Percentiles rank a stretch among this genome's conserved stretches.
Conservation (phyloP, 2,888 invertebrate genomes). For the Lacanobia oleracea region DNA sequence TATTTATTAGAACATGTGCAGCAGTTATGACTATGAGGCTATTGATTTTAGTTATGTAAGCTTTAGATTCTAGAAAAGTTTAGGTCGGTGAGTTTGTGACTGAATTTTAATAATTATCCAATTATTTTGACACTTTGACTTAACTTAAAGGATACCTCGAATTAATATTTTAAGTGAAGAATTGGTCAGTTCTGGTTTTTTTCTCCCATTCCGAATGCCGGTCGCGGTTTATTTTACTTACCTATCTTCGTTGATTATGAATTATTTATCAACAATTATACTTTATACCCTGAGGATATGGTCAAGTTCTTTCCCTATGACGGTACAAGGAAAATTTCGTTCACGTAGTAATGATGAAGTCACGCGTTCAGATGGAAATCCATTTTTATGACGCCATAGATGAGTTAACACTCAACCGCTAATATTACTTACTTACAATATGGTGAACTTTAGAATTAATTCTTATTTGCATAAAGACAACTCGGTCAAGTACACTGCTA, state of each 20-base stretch:
- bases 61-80: slow-evolving; percentile 16
- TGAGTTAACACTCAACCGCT: slow-evolving; percentile 45
- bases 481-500: too few relatives aligned
- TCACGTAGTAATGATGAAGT: slow-evolving; percentile 44
- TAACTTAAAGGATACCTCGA: too few relatives aligned
- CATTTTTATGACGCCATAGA: slow-evolving; percentile 46
- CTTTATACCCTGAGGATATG: neutral
- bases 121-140: too few relatives aligned
- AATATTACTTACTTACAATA: slow-evolving; percentile 20
- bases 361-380: slow-evolving; percentile 35
- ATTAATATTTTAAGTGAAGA: too few relatives aligned
- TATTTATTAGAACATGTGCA: slow-evolving; percentile 54
- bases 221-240: too few relatives aligned
- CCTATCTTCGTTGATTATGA: slow-evolving; percentile 9
- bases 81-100: neutral
- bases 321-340: slow-evolving; percentile 31
- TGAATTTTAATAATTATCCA: neutral
- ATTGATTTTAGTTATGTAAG: slow-evolving; percentile 31
- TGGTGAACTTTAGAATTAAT: neutral
- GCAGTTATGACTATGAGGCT: slow-evolving; percentile 16
- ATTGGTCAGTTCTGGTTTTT: too few relatives aligned
- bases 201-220: too few relatives aligned
- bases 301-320: slow-evolving; percentile 32
- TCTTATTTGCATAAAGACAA: neutral
- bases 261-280: neutral